Evolutionary conservation across 2,797 vertebrate species (phyloP).

Genomic region (Erethizon dorsatum): DNA sequence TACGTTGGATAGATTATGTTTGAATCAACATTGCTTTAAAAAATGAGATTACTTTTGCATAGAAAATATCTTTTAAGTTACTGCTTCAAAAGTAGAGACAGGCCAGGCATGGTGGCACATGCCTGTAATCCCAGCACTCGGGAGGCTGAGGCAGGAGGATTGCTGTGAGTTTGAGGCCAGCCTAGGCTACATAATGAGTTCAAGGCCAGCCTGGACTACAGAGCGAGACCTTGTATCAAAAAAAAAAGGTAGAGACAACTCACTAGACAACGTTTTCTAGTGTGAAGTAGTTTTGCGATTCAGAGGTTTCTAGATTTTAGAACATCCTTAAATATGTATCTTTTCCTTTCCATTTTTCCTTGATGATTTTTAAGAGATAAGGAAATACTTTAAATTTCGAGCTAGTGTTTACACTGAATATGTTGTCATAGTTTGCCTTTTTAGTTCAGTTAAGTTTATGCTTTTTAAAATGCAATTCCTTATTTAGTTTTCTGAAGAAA

Average conservation of each 20-base stretch:
- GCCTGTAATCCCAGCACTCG: not conserved
- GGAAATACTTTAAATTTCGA: conserved; percentile 46
- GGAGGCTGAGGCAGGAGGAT: not conserved
- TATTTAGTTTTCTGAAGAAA: conserved; percentile 58
- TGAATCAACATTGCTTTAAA: conserved; percentile 14
- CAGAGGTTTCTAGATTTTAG: conserved; percentile 4
- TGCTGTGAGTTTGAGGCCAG: not conserved
- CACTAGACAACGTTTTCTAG: not conserved
- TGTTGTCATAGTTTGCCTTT: conserved; percentile 25
- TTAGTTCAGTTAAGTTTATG: conserved; percentile 15
- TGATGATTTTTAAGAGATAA: conserved; percentile 58
- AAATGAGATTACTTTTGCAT: conserved; percentile 49
- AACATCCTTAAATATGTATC: not conserved
- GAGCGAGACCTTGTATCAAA: not conserved
- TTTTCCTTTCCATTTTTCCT: conserved; percentile 62
- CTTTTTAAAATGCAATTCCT: not conserved
- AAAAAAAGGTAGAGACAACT: not conserved
- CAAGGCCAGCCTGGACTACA: not conserved
- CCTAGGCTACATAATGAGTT: not conserved
- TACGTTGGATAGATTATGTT: conserved; percentile 9
- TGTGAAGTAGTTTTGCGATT: conserved; percentile 17
- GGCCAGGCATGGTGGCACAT: not conserved
- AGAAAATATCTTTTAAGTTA: conserved; percentile 42
- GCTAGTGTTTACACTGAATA: not conserved
- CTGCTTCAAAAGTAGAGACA: not conserved